Conservation (phyloP, 2,113 vertebrate species). For the Podarcis muralis region DNA sequence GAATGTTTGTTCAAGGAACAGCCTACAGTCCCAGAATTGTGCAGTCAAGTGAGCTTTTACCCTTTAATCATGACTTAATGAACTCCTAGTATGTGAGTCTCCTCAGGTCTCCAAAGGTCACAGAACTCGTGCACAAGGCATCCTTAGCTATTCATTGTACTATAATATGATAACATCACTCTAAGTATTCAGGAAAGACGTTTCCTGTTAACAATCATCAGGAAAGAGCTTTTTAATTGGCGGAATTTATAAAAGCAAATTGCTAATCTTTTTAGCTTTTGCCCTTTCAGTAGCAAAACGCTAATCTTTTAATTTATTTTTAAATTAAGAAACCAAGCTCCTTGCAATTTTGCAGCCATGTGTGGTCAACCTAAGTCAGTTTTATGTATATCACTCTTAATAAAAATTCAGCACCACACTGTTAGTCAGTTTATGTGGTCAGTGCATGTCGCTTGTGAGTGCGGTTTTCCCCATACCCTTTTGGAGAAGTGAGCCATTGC, state of each 20-base stretch:
- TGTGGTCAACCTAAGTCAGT: background rate
- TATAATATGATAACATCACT: slow-evolving; percentile 21
- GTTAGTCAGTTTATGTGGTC: too few species aligned
- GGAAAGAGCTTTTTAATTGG: slow-evolving; percentile 33
- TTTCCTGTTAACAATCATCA: slow-evolving; percentile 26
- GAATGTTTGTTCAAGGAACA: slow-evolving; percentile 25
- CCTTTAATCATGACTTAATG: slow-evolving; percentile 14
- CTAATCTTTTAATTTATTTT: slow-evolving; percentile 12
- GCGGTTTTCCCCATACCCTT: too few species aligned
- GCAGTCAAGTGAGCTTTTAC: background rate
- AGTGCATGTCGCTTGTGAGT: too few species aligned
- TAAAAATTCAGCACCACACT: background rate
- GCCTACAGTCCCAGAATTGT: slow-evolving; percentile 1
- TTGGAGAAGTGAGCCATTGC: too few species aligned
- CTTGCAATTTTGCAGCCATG: background rate
- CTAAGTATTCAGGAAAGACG: slow-evolving; percentile 9
- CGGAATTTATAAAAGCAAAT: background rate
- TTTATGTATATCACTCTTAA: too few species aligned
- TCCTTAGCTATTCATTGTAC: slow-evolving; percentile 11
- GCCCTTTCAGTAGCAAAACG: background rate
- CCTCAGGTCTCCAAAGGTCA: slow-evolving; percentile 37
- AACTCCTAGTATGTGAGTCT: background rate
- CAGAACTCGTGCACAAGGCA: slow-evolving; percentile 9
- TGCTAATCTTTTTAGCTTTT: slow-evolving; percentile 27
- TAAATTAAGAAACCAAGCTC: slow-evolving; percentile 2